Base-by-base conservation (phyloP, 2,113 vertebrate species). In the Corynorhinus townsendii region DNA sequence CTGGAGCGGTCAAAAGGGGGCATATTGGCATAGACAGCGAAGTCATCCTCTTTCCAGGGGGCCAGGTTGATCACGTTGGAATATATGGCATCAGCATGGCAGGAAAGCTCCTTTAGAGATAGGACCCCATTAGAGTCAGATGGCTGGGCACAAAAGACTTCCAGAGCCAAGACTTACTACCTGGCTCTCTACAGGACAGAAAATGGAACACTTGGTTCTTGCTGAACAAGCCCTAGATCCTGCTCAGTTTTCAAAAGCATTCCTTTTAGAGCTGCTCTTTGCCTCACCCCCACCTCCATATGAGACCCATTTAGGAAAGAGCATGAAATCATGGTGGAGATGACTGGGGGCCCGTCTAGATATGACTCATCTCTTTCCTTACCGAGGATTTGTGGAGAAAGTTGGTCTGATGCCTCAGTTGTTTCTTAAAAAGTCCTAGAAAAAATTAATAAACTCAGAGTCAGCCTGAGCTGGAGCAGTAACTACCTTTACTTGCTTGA, bases 381-480 rank as follows among this genome's bases (percentile, higher is more conserved):
- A 96, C 90, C 76, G 35, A 76, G 28, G 84, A 52, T 59, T 85
- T 95, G 45, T 90, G 91, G 52, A 92, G 59, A 86, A 95, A 77
- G 35, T 88, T 62, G 88, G 16, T 52, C 88, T 80, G 96, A 71
- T 71, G 52, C 66, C 77, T 93, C 88, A 90, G 86, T 38, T 96
- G 93, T 87, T 93, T 96, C 77, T 77, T 90, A 85, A 97, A 93
- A 19, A 96, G 59, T 47, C 89, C 97, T 97, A 79, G 45, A 95
- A 95, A 95, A 86, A 96, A 45, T 76, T 1, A 90, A 76, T 49
- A 87, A 81, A 30, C 81, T 93, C 64, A 91, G 89, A 56, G 64
- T 94, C 69, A 97, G 49, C 52, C 76, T 75, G 43, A 71, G 33
- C 22, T 49, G 28, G 45, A n/a, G 28, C 49, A 30, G 59, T n/a